Percentiles rank a stretch among this genome's conserved stretches.
These are phyloP conservation scores for Omphaloscelis lunosa DNA, from an alignment of 2,888 invertebrate species.

Conservation along the genomic window DNA sequence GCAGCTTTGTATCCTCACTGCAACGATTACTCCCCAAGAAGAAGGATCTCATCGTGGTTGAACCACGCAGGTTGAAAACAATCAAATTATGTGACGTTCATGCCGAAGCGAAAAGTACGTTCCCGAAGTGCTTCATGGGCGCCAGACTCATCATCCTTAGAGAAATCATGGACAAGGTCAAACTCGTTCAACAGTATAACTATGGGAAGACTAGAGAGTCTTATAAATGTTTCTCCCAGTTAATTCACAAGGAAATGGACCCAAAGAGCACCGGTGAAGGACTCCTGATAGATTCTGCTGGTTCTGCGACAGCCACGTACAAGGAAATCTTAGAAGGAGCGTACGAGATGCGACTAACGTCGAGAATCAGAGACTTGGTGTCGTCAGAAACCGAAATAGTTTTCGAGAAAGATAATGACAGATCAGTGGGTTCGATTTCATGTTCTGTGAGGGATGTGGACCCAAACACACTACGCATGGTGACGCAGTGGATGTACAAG, in stretches of 20 bases:
- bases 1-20: constrained; percentile 80
- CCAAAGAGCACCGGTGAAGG: constrained; percentile 79
- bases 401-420: constrained; percentile 80
- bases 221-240: constrained; percentile 80
- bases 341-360: constrained; percentile 82
- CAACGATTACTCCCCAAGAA: constrained; percentile 85
- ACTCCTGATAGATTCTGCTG: constrained; percentile 81
- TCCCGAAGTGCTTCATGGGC: constrained; percentile 86
- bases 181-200: constrained; percentile 85
- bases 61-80: constrained; percentile 74
- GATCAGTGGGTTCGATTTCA: constrained; percentile 78
- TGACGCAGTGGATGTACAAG: constrained; percentile 85
- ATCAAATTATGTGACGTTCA: constrained; percentile 83
- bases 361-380: constrained; percentile 84
- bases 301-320: constrained; percentile 85
- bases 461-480: constrained; percentile 80
- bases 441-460: constrained; percentile 84
- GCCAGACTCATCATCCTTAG: constrained; percentile 82
- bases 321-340: constrained; percentile 78
- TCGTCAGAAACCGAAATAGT: constrained; percentile 85
- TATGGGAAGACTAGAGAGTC: constrained; percentile 83
- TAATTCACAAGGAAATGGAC: constrained; percentile 85
- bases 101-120: constrained; percentile 84
- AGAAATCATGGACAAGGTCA: constrained; percentile 84
- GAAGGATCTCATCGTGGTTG: constrained; percentile 79